These are phyloP conservation scores for Thaleichthys pacificus DNA, from an alignment of 2,797 vertebrate species.

Conservation along the genomic window DNA sequence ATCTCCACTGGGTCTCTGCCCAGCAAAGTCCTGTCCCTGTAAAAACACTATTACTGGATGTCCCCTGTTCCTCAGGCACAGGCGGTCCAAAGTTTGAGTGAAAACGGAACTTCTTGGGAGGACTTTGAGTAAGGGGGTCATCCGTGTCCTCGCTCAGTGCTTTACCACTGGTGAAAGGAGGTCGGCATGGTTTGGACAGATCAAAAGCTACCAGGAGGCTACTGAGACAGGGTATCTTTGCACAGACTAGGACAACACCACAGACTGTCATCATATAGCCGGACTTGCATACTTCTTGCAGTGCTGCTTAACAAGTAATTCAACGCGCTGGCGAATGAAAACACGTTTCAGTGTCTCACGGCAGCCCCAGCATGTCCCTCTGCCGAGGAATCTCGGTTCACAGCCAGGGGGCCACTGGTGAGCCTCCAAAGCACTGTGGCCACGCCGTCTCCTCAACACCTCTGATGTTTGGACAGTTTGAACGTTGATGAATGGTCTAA, in stretches of 20 bases:
- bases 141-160: too few species aligned
- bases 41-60: not conserved
- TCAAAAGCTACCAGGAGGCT: not conserved
- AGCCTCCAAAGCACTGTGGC: slow-evolving; percentile 46
- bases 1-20: slow-evolving; percentile 59
- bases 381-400: slow-evolving; percentile 34
- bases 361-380: not conserved
- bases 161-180: too few species aligned
- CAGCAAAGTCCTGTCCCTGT: slow-evolving; percentile 37
- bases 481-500: slow-evolving; percentile 67
- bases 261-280: too few species aligned
- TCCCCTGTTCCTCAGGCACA: not conserved
- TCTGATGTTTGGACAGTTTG: slow-evolving; percentile 70
- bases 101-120: not conserved
- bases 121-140: too few species aligned
- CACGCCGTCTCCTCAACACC: slow-evolving; percentile 64
- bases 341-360: not conserved
- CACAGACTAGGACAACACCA: too few species aligned
- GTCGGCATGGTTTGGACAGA: too few species aligned
- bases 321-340: not conserved
- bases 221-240: not conserved
- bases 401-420: slow-evolving; percentile 43
- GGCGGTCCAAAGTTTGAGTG: not conserved
- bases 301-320: not conserved
- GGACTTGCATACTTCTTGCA: not conserved